Conservation (phyloP, 1,140 invertebrate species). For the Magallana gigas region DNA sequence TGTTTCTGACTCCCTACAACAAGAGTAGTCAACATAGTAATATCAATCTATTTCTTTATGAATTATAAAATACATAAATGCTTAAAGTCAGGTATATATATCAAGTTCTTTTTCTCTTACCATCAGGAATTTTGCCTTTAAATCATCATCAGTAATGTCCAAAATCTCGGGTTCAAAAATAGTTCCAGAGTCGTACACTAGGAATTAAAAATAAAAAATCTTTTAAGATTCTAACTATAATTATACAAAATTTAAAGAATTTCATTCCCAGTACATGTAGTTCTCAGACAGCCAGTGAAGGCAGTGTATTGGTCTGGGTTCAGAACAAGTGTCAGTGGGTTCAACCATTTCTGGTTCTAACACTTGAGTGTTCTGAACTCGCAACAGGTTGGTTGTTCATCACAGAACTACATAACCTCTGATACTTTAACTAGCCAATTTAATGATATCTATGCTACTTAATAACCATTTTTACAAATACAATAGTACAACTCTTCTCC, state of each 20-base stretch:
- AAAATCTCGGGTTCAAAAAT: conserved; percentile 97
- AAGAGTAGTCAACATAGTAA: neutral
- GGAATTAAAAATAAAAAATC: conserved; percentile 41
- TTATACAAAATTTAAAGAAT: no score
- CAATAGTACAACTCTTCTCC: no score
- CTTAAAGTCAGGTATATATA: no score
- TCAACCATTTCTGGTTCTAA: conserved; percentile 77
- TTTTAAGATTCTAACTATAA: neutral
- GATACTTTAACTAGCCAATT: neutral
- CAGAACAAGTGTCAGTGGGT: conserved; percentile 71
- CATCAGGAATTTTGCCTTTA: conserved; percentile 92
- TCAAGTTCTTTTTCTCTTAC: conserved; percentile 67
- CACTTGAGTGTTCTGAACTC: conserved; percentile 43
- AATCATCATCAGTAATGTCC: conserved; percentile 98
- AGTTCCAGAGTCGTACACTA: conserved; percentile 98
- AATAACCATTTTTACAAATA: no score
- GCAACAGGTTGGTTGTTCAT: conserved; percentile 47
- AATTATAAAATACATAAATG: no score
- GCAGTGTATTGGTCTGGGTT: conserved; percentile 53
- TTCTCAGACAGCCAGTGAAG: conserved; percentile 64
- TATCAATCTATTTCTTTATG: no score
- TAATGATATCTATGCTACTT: neutral
- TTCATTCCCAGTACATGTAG: neutral
- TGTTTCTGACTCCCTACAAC: conserved; percentile 90
- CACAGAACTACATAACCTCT: conserved; percentile 10